Conservation (phyloP, 2,113 vertebrate genomes). For the Thinocorus orbignyianus region DNA sequence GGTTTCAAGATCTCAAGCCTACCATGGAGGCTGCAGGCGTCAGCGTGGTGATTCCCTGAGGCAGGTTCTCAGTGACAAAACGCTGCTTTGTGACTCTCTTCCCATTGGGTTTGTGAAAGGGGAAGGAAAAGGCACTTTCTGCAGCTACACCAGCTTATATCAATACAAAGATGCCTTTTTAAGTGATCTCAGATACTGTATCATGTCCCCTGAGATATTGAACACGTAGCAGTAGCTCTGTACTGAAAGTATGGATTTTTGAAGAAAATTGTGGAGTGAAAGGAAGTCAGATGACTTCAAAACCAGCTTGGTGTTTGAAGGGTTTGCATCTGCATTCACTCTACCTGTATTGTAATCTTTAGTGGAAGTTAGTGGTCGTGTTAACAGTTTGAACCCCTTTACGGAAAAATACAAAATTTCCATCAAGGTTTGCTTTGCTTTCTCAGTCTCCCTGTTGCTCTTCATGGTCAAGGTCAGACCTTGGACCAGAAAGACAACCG, state of each 20-base stretch:
- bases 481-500: too few species aligned
- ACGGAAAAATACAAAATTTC: background rate
- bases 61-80: background rate
- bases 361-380: background rate
- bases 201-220: background rate
- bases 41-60: accelerated
- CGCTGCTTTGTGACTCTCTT: background rate
- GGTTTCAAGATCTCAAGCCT: background rate
- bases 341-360: background rate
- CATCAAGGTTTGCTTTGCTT: accelerated
- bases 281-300: background rate
- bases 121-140: background rate
- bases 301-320: background rate
- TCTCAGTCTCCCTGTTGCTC: background rate
- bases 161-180: background rate
- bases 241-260: background rate
- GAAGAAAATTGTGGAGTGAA: background rate
- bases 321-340: background rate
- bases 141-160: background rate
- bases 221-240: background rate
- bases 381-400: background rate
- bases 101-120: background rate
- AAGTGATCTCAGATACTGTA: background rate
- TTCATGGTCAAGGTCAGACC: background rate
- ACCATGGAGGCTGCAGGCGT: accelerated